phyloP scores from a whole-genome alignment of 1,140 invertebrate species.

The Dendrolimus punctatus region DNA sequence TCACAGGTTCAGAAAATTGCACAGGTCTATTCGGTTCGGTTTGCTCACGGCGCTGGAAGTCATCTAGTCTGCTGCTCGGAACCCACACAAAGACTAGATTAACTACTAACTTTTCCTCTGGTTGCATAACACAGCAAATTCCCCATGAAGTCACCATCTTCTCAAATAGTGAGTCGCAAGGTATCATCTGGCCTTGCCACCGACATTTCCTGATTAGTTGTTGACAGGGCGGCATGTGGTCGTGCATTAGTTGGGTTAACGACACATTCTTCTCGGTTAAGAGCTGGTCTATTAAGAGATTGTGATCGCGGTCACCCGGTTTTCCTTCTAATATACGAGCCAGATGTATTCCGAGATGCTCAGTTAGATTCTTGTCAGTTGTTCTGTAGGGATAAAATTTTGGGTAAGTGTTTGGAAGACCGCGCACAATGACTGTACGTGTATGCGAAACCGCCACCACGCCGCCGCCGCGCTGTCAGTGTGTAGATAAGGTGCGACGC shows the following conservation, averaged over 20 bases:
- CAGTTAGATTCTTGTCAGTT: conserved; percentile 11
- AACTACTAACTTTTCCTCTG: conserved; percentile 29
- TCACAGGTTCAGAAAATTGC: too few relatives aligned
- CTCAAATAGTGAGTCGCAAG: conserved; percentile 34
- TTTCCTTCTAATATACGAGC: conserved; percentile 27
- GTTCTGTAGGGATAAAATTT: conserved; percentile 12
- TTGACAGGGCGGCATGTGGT: conserved; percentile 28
- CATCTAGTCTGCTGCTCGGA: too few relatives aligned
- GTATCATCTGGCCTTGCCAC: conserved; percentile 25
- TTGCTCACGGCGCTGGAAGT: too few relatives aligned
- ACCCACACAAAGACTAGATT: background rate
- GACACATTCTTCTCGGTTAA: conserved; percentile 27
- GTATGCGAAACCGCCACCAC: too few relatives aligned
- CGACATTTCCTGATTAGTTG: conserved; percentile 30
- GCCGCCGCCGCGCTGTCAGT: too few relatives aligned
- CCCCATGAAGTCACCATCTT: conserved; percentile 39
- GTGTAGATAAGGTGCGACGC: too few relatives aligned
- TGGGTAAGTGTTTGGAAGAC: background rate
- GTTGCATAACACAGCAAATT: conserved; percentile 39
- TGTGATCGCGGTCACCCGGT: conserved; percentile 14
- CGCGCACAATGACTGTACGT: too few relatives aligned
- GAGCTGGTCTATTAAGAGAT: conserved; percentile 24
- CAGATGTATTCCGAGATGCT: conserved; percentile 24
- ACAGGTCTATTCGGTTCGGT: too few relatives aligned
- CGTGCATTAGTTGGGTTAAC: conserved; percentile 25